phyloP scores from a whole-genome alignment of 2,797 vertebrate genomes.

The Gymnothorax reevesii region DNA sequence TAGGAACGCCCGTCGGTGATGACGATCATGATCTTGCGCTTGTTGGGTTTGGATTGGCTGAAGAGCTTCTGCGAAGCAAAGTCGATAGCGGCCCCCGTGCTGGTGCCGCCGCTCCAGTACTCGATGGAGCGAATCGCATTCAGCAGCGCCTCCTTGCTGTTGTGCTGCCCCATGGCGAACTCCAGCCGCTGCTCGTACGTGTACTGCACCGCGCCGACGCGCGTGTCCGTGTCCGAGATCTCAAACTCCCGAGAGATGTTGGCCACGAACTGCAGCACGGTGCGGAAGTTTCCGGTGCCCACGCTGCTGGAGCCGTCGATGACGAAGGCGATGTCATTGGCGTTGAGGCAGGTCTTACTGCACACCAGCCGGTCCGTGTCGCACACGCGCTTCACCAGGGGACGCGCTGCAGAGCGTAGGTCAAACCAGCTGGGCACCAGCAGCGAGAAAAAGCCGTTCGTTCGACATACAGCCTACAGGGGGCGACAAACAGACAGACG shows the following conservation, averaged over 20 bases:
- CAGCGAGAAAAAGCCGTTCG: conserved; percentile 86
- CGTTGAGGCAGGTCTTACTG: conserved; percentile 97
- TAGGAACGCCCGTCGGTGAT: conserved; percentile 96
- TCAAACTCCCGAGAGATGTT: conserved; percentile 94
- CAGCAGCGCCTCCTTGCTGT: conserved; percentile 84
- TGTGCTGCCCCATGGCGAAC: conserved; percentile 87
- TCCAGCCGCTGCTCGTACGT: conserved; percentile 96
- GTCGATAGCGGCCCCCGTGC: conserved; percentile 93
- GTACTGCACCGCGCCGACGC: conserved; percentile 92
- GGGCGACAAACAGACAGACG: conserved; percentile 15
- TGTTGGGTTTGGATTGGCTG: conserved; percentile 94
- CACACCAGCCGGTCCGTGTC: conserved; percentile 86
- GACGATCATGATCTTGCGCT: conserved; percentile 96
- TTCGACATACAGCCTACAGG: conserved; percentile 90
- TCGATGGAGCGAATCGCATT: conserved; percentile 88
- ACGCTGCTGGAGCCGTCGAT: conserved; percentile 98
- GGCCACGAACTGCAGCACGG: conserved; percentile 92
- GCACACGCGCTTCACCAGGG: conserved; percentile 88
- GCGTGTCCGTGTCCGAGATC: conserved; percentile 94
- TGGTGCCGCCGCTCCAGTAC: conserved; percentile 98
- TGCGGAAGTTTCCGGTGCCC: conserved; percentile 92
- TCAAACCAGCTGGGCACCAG: conserved; percentile 89
- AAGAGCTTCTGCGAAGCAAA: conserved; percentile 90
- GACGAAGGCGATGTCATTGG: conserved; percentile 91
- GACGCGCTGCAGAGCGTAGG: conserved; percentile 83